These are phyloP conservation scores for Drosophila parvula DNA, from an alignment of 1,140 invertebrate species.

Conservation along the genomic window DNA sequence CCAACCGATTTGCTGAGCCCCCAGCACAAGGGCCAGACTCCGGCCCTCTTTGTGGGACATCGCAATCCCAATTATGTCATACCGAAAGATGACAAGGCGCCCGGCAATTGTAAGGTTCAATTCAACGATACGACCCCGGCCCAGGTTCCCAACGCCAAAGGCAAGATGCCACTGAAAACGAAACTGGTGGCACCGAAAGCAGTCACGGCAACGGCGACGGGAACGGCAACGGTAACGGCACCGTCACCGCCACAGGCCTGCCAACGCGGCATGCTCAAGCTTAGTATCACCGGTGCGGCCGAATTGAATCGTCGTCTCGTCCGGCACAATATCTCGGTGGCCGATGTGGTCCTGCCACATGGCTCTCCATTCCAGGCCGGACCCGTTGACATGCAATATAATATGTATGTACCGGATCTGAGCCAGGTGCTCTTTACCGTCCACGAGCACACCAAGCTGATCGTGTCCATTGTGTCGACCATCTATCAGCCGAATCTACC, in stretches of 20 bases:
- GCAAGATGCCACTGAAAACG: too few relatives aligned
- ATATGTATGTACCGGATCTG: slow-evolving; percentile 43
- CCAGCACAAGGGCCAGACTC: slow-evolving; percentile 33
- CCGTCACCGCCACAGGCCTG: too few relatives aligned
- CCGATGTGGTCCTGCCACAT: background rate
- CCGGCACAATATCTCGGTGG: background rate
- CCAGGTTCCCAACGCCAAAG: too few relatives aligned
- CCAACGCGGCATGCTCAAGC: too few relatives aligned
- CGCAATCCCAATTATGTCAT: background rate
- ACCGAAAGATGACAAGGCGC: too few relatives aligned
- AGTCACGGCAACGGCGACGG: too few relatives aligned
- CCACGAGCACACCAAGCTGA: background rate
- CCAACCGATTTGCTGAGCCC: slow-evolving; percentile 13
- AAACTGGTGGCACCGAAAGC: too few relatives aligned
- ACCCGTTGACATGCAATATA: slow-evolving; percentile 9
- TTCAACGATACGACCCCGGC: too few relatives aligned
- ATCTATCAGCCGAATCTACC: slow-evolving; percentile 32
- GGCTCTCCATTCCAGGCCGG: too few relatives aligned
- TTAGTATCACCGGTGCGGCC: too few relatives aligned
- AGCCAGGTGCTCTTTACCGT: slow-evolving; percentile 4
- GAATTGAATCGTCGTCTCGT: background rate
- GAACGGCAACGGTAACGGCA: too few relatives aligned
- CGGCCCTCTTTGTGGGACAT: slow-evolving; percentile 43
- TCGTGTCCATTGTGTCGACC: slow-evolving; percentile 28
- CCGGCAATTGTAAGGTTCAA: too few relatives aligned